phyloP scores from a whole-genome alignment of 2,797 vertebrate genomes.

The Onychomys arenicola region DNA sequence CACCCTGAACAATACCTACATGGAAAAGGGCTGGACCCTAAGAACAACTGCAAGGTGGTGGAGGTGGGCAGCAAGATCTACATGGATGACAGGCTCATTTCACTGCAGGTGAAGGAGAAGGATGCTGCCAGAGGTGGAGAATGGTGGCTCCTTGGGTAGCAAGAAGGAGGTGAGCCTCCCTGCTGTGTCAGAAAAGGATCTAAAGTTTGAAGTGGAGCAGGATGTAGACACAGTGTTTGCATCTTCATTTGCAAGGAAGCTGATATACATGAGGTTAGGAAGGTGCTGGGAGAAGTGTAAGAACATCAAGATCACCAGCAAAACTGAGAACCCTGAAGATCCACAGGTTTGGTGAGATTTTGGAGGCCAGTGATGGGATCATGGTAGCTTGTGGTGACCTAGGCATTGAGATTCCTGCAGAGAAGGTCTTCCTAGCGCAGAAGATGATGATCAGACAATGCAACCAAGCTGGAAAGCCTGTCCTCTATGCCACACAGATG shows the following conservation, averaged over 20 bases:
- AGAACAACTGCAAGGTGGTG: background rate
- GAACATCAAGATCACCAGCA: conserved; percentile 99
- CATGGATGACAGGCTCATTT: background rate
- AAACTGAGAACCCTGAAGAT: conserved; percentile 98
- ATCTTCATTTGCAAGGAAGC: background rate
- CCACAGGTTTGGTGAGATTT: conserved; percentile 89
- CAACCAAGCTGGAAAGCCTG: conserved; percentile 96
- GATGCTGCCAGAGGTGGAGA: background rate
- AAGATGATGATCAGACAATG: conserved; percentile 86
- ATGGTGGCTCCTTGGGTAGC: background rate
- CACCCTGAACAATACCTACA: background rate
- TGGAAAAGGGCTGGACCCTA: background rate
- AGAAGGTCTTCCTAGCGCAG: conserved; percentile 98
- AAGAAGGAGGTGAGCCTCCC: conserved; percentile 43
- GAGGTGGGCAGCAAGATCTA: background rate
- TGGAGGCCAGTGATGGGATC: conserved; percentile 94
- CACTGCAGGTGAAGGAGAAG: background rate
- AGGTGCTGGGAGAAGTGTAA: conserved; percentile 90
- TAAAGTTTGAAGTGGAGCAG: background rate
- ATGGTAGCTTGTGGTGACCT: conserved; percentile 98
- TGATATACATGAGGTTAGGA: background rate
- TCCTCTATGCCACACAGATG: conserved; percentile 99
- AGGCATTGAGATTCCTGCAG: conserved; percentile 97
- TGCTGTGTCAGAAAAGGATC: conserved; percentile 85
- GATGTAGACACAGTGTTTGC: background rate